Percentiles rank a stretch among this genome's conserved stretches.
Evolutionary conservation across 2,888 invertebrate genomes (phyloP).

Genomic region (Drosophila algonquin): DNA sequence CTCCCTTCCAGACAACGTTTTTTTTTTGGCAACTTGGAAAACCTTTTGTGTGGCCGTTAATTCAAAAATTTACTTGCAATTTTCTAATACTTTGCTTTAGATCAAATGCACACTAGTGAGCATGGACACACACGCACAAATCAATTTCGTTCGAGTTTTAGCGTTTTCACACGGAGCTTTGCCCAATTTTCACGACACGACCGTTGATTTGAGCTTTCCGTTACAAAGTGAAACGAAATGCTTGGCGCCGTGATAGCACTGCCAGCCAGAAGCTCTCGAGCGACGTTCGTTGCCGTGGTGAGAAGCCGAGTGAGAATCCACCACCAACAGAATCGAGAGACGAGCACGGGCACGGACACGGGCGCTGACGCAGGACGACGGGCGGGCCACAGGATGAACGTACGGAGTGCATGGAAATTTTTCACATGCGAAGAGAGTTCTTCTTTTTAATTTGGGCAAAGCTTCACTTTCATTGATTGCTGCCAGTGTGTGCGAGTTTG

Average conservation of each 20-base stretch:
- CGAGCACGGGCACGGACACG: neutral
- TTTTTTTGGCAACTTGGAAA: constrained; percentile 30
- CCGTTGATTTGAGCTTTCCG: constrained; percentile 83
- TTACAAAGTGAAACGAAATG: constrained; percentile 80
- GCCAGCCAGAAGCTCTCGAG: constrained; percentile 32
- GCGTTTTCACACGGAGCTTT: constrained; percentile 56
- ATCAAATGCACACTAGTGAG: constrained; percentile 23
- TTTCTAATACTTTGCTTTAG: constrained; percentile 2
- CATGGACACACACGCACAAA: constrained; percentile 15
- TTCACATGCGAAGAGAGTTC: constrained; percentile 16
- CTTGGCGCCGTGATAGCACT: constrained; percentile 63
- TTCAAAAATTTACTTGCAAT: constrained; percentile 21
- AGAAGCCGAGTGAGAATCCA: constrained; percentile 12
- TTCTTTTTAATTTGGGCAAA: constrained; percentile 33
- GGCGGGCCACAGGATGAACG: constrained; percentile 12
- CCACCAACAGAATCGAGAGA: constrained; percentile 22
- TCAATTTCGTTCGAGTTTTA: constrained; percentile 44
- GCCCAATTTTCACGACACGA: constrained; percentile 80
- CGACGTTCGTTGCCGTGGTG: constrained; percentile 36
- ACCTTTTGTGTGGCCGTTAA: constrained; percentile 36
- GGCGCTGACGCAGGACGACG: constrained; percentile 30
- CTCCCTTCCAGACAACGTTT: constrained; percentile 30
- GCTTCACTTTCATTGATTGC: constrained; percentile 57
- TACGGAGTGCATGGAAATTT: constrained; percentile 51
- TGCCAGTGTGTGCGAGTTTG: constrained; percentile 7